These are phyloP conservation scores for Coecobrya sp. DNA, from an alignment of 2,888 invertebrate genomes.

Conservation along the genomic window DNA sequence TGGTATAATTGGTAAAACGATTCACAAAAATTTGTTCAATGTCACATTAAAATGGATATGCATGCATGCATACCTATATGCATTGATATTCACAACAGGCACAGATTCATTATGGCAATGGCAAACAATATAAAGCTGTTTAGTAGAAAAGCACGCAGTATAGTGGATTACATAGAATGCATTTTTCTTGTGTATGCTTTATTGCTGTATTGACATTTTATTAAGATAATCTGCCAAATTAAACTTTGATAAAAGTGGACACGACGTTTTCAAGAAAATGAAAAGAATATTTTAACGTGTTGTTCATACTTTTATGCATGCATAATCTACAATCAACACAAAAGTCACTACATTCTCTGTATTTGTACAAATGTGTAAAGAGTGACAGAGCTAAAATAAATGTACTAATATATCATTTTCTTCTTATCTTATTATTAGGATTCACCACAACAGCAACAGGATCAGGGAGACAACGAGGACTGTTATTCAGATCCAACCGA, in stretches of 20 bases:
- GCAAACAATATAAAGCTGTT: not conserved
- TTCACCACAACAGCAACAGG: constrained; percentile 26
- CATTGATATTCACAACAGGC: not conserved
- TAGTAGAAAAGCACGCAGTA: not conserved
- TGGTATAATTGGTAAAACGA: constrained; percentile 30
- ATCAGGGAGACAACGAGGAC: constrained; percentile 55
- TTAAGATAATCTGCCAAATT: constrained; percentile 68
- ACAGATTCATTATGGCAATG: not conserved
- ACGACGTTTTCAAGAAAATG: not conserved
- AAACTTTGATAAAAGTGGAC: constrained; percentile 46
- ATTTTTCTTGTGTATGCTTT: constrained; percentile 2
- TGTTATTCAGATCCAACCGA: constrained; percentile 35
- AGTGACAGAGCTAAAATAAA: not conserved
- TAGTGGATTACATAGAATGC: not conserved
- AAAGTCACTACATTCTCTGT: not conserved
- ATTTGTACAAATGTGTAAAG: not conserved
- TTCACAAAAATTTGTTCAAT: constrained; percentile 33
- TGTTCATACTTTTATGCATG: constrained; percentile 57
- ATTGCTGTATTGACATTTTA: constrained; percentile 49
- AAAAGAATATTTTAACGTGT: not conserved
- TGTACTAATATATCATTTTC: not conserved
- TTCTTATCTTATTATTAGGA: constrained; percentile 21
- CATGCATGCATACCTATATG: constrained; percentile 5
- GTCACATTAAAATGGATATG: constrained; percentile 15
- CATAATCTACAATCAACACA: constrained; percentile 37